phyloP scores from a whole-genome alignment of 2,888 invertebrate species.

The Osmoderma eremita region DNA sequence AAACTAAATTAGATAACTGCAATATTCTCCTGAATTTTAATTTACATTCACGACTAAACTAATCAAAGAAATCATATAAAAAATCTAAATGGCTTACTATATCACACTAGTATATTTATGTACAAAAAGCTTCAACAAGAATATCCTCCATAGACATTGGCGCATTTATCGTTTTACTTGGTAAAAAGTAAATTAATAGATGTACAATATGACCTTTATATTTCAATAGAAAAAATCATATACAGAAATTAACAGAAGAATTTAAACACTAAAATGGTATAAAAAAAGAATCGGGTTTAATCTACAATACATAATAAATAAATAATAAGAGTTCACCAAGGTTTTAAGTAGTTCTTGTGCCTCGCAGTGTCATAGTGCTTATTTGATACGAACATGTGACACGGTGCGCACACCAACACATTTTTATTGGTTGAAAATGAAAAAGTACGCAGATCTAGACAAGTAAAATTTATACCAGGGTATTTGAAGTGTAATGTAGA shows the following conservation, averaged over 20 bases:
- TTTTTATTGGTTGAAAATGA: too few relatives aligned
- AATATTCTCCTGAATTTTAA: conserved; percentile 17
- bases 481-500: too few relatives aligned
- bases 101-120: conserved; percentile 33
- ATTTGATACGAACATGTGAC: too few relatives aligned
- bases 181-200: conserved; percentile 12
- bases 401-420: too few relatives aligned
- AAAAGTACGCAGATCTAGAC: too few relatives aligned
- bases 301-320: neutral
- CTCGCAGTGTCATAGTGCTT: too few relatives aligned
- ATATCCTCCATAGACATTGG: conserved; percentile 31
- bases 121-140: conserved; percentile 33
- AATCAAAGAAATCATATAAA: conserved; percentile 25
- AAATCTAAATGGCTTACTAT: conserved; percentile 35
- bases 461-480: too few relatives aligned
- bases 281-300: neutral
- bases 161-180: conserved; percentile 25
- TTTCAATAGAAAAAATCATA: conserved; percentile 29
- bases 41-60: conserved; percentile 21
- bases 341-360: too few relatives aligned
- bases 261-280: conserved; percentile 1
- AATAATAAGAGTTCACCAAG: too few relatives aligned
- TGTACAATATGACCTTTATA: conserved; percentile 3
- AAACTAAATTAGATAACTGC: neutral
- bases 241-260: conserved; percentile 2